Base-by-base conservation (phyloP, 1,140 invertebrate species). In the Zaprionus gabonicus region DNA sequence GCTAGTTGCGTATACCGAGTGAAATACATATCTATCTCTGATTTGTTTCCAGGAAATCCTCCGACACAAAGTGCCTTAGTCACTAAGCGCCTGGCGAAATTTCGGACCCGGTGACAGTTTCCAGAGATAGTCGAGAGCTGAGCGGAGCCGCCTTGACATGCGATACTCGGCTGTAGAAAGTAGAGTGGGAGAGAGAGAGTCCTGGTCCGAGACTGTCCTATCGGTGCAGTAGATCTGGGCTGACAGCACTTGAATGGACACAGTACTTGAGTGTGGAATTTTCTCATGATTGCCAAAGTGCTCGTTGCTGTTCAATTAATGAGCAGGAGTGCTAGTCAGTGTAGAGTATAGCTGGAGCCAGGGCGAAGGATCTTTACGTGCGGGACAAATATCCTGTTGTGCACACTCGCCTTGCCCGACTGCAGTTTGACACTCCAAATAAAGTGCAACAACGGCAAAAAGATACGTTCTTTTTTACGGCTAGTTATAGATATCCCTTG, bases 401-500 rank as follows among this genome's bases (percentile, higher is more conserved):
- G 82, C 76, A 17, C 65, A 28, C 27, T 62, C 28, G 31, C 31
- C 31, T 34, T 10, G 71, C 72, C 81, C 84, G 75, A 71, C 74
- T 82, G 72, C 70, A 70, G 85, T 90, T 25, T 90, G 85, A 90
- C 85, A 90, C 86, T 90, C 82, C 70, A 90, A 90, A 77, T 90
- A 88, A 88, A 87, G 84, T 84, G 84, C 81, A 84, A 84, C 70
- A 82, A 83, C 74, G 41, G 78, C 72, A 73, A 69, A 83, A 71
- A 78, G 81, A 81, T 88, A 84, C 78, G 77, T 66, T 63, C 31
- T 74, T 76, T 62, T 90, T 90, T 85, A 88, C 85, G 84, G 81
- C 85, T 84, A 90, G 84, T 84, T 90, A 90, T 57, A 88, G 83
- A 87, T 87, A 86, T 87, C 83, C 83, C 81, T 88, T 70, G 81